phyloP scores from a whole-genome alignment of 2,797 vertebrate genomes.

The Pseudocheirus occidentalis region DNA sequence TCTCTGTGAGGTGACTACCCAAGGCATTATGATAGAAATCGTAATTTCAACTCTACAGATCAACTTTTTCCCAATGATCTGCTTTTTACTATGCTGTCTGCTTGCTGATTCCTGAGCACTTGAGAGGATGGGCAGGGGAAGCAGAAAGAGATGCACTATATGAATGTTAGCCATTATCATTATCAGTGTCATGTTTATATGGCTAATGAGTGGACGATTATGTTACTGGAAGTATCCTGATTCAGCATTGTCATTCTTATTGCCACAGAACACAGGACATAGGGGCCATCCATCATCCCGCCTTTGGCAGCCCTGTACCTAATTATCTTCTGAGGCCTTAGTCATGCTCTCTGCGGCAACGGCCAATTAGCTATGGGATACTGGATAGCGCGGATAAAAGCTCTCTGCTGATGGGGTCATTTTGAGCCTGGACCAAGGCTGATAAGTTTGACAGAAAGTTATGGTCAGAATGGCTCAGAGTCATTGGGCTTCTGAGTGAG shows the following conservation, averaged over 20 bases:
- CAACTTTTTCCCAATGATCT: not conserved
- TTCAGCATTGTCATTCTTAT: not conserved
- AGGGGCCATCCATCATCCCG: not conserved
- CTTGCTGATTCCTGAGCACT: constrained; percentile 10
- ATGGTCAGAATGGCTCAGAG: not conserved
- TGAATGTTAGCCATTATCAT: not conserved
- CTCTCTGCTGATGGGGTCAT: not conserved
- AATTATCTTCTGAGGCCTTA: constrained; percentile 1
- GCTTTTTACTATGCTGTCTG: not conserved
- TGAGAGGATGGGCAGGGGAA: constrained; percentile 10
- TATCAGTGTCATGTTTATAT: not conserved
- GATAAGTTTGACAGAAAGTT: not conserved
- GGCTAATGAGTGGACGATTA: not conserved
- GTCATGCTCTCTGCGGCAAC: not conserved
- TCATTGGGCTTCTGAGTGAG: not conserved
- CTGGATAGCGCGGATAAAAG: not conserved
- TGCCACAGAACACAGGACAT: not conserved
- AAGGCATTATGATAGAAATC: not conserved
- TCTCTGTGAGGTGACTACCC: constrained; percentile 50
- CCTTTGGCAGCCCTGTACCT: constrained; percentile 1
- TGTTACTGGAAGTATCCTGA: not conserved
- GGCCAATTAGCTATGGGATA: not conserved
- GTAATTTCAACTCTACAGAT: not conserved
- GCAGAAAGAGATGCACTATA: constrained; percentile 2
- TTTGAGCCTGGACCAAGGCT: not conserved